Conservation (phyloP, 2,888 invertebrate genomes). For the Leptura quadrifasciata region DNA sequence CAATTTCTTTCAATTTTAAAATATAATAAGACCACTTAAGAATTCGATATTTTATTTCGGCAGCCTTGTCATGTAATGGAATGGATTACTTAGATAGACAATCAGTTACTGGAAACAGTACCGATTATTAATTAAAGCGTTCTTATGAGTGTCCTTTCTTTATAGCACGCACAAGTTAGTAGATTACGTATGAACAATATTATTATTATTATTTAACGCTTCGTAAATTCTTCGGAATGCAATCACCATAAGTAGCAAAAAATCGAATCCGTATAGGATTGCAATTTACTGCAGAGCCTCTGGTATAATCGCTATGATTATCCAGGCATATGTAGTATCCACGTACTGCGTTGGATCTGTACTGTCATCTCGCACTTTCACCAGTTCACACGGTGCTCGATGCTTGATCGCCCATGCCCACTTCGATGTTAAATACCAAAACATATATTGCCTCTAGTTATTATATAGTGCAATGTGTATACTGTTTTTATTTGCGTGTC, state of each 20-base stretch:
- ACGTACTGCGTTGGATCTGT: conserved; percentile 58
- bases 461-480: conserved; percentile 24
- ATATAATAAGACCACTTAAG: no score
- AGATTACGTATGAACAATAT: conserved; percentile 39
- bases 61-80: no score
- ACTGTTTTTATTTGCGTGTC: conserved; percentile 7
- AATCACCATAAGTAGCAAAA: conserved; percentile 45
- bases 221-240: conserved; percentile 44
- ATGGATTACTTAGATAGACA: no score
- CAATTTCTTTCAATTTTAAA: no score
- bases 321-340: conserved; percentile 63
- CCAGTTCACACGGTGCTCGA: conserved; percentile 68
- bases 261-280: conserved; percentile 43
- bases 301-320: conserved; percentile 64
- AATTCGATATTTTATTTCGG: no score
- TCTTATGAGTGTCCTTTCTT: conserved; percentile 5
- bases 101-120: no score
- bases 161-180: conserved; percentile 1
- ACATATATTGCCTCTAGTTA: conserved; percentile 25
- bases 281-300: conserved; percentile 56
- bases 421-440: conserved; percentile 53
- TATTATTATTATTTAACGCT: conserved; percentile 33
- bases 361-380: conserved; percentile 70
- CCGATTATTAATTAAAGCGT: not conserved
- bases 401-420: conserved; percentile 58